Percentiles rank a stretch among this genome's conserved stretches.
Evolutionary conservation across 2,888 invertebrate genomes (phyloP).

Genomic region (Aromia moschata): DNA sequence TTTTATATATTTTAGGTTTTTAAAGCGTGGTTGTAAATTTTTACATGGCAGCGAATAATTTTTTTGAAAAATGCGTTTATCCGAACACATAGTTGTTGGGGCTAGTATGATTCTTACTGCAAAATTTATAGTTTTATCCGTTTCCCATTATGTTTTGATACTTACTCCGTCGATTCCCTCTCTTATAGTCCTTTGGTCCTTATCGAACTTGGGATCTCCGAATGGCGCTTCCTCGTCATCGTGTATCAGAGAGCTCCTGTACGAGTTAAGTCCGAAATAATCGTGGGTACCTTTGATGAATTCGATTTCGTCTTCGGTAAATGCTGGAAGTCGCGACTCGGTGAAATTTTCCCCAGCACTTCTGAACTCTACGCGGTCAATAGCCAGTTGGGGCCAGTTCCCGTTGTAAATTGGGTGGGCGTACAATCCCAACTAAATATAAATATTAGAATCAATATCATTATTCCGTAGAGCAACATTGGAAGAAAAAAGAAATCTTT

Average conservation of each 20-base stretch:
- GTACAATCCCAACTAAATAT: conserved; percentile 46
- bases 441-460: too few species aligned
- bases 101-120: too few species aligned
- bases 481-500: too few species aligned
- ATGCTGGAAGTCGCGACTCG: conserved; percentile 71
- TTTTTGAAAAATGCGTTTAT: too few species aligned
- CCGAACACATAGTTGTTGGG: too few species aligned
- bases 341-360: conserved; percentile 63
- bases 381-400: conserved; percentile 75
- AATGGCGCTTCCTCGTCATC: background rate
- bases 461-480: too few species aligned
- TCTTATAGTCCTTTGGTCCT: background rate
- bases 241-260: background rate
- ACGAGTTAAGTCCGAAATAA: conserved; percentile 7
- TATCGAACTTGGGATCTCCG: background rate
- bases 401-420: conserved; percentile 71
- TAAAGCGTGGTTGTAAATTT: too few species aligned
- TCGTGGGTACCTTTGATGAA: conserved; percentile 61
- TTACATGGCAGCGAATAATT: too few species aligned
- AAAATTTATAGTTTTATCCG: too few species aligned
- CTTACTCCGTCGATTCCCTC: background rate
- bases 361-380: conserved; percentile 67
- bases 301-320: conserved; percentile 69
- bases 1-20: too few species aligned
- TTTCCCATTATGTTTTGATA: background rate